A percentile compares a stretch with the other conserved stretches of the same genome.
phyloP scores from a whole-genome alignment of 2,797 vertebrate genomes.

The Balearica regulorum region DNA sequence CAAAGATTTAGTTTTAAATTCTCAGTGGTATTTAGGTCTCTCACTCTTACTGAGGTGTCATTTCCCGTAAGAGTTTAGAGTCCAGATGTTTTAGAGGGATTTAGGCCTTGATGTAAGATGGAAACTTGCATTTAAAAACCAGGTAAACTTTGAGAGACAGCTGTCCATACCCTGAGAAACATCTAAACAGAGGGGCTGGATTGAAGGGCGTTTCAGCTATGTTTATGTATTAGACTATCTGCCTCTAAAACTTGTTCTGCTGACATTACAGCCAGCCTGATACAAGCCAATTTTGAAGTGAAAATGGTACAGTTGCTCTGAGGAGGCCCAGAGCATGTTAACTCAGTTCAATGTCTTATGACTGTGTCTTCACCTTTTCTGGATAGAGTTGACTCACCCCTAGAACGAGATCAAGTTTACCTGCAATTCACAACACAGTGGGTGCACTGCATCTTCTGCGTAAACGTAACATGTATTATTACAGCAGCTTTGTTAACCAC shows the following conservation, averaged over 20 bases:
- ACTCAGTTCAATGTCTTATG: neutral
- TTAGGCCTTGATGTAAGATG: neutral
- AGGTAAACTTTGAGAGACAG: neutral
- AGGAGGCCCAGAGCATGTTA: neutral
- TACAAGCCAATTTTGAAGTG: neutral
- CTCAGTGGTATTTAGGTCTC: neutral
- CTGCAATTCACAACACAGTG: neutral
- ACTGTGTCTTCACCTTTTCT: neutral
- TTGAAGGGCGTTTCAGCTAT: neutral
- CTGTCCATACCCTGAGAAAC: neutral
- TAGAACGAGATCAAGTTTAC: neutral
- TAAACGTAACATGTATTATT: neutral
- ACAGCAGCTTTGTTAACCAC: neutral
- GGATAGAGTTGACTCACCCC: neutral
- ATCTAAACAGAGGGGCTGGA: neutral
- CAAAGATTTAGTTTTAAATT: neutral
- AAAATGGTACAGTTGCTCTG: neutral
- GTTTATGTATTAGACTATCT: neutral
- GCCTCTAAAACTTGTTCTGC: neutral
- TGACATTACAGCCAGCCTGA: neutral
- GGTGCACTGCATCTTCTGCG: neutral
- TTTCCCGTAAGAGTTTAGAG: neutral
- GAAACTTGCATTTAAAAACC: neutral
- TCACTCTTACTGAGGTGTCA: neutral
- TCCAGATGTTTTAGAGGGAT: neutral